Base-by-base conservation (phyloP, 2,113 vertebrate genomes). In the Spermophilus dauricus region DNA sequence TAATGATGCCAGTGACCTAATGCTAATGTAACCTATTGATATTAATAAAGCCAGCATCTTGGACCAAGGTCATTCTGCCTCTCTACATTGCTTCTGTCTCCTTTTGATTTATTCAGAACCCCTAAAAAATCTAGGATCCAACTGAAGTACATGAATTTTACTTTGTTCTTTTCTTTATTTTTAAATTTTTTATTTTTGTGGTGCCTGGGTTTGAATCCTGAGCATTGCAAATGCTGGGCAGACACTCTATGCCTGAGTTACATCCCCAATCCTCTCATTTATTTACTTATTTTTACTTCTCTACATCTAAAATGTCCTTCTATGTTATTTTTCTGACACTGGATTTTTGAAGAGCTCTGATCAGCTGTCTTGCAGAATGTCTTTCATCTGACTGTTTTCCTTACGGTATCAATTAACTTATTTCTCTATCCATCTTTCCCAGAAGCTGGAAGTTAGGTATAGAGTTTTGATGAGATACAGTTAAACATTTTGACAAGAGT, bases 401-500 rank as follows among this genome's bases (percentile, higher is more conserved):
- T 96, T 69, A 39, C 5, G 9, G 8, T 45, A 7, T 91, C 73
- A 81, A 56, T 73, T 56, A 86, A 75, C 28, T 75, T 73, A 61
- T 82, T 86, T 22, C 32, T 75, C 32, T 17, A 51, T 39, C 69
- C 17, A 6, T 69, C 28, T 87, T 16, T n/a, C 26, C 30, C 63
- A 12, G 76, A 83, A 87, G 75, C 20, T 51, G 34, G 51, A 82
- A 91, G 32, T 76, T 94, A 77, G 67, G 28, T 61, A 37, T 80
- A 87, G 69, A 69, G 58, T 76, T 85, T 42, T 82, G 37, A 82
- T 76, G n/a, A 82, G 32, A 26, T 58, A 51, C 56, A 13, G 0
- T 76, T 39, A 76, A 96, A 2, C 48, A 76, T 82, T 94, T 76
- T 91, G 82, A 56, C 76, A 51, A 91, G 28, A 77, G 22, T 39